phyloP scores from a whole-genome alignment of 2,113 vertebrate species.

The Erythrolamprus reginae region DNA sequence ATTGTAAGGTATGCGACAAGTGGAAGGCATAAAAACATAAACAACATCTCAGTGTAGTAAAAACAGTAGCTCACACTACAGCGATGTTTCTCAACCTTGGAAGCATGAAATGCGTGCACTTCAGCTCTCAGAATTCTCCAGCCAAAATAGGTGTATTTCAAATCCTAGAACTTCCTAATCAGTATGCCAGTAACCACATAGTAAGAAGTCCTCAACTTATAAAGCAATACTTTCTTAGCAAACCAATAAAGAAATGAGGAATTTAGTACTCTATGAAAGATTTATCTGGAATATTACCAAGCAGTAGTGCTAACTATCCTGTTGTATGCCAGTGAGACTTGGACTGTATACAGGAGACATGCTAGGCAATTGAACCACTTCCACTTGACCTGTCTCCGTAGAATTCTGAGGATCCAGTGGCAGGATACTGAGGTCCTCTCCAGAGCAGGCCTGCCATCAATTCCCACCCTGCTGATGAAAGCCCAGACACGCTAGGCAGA shows the following conservation, averaged over 20 bases:
- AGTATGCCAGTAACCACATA: background rate
- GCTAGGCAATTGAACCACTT: no score
- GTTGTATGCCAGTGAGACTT: no score
- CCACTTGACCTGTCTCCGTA: no score
- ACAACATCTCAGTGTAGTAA: background rate
- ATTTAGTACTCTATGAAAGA: background rate
- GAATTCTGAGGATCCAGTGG: no score
- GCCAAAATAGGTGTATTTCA: background rate
- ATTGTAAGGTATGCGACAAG: background rate
- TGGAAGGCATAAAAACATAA: background rate
- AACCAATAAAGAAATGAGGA: background rate
- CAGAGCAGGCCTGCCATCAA: no score
- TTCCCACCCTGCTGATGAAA: no score
- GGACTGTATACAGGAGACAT: no score
- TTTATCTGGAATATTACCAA: background rate
- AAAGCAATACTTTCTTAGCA: background rate
- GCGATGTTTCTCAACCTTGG: background rate
- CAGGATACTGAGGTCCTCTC: no score
- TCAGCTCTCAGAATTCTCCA: background rate
- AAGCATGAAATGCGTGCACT: background rate
- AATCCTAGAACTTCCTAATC: background rate
- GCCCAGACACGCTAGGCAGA: no score
- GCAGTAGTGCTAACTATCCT: no score
- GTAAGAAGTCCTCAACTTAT: background rate
- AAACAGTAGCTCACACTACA: background rate